These are phyloP conservation scores for Latheticus oryzae DNA, from an alignment of 2,888 invertebrate species.

Conservation along the genomic window DNA sequence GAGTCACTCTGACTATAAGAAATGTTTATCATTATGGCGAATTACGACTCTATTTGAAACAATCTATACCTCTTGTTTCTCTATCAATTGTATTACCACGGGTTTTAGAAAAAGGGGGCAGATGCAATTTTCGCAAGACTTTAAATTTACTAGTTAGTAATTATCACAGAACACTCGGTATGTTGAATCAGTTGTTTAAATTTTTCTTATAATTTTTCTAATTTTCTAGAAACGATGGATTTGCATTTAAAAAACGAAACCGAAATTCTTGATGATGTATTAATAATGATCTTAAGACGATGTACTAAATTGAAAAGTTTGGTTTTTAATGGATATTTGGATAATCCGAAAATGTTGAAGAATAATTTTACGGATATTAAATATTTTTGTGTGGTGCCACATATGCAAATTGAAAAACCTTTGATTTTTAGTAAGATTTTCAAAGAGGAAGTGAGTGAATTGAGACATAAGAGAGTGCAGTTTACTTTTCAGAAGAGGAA, in stretches of 20 bases:
- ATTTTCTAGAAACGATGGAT: conserved; percentile 62
- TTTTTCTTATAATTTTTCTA: conserved; percentile 12
- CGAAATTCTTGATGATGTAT: conserved; percentile 65
- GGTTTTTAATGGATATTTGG: conserved; percentile 64
- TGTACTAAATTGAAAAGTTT: conserved; percentile 64
- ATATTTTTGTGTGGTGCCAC: conserved; percentile 2
- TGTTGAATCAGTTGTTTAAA: conserved; percentile 14
- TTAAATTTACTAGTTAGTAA: conserved; percentile 62
- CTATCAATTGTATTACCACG: conserved; percentile 65
- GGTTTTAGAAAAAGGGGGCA: conserved; percentile 66
- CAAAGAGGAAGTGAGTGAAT: conserved; percentile 4
- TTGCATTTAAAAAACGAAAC: conserved; percentile 65
- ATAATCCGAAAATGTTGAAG: conserved; percentile 15
- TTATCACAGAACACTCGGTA: conserved; percentile 65
- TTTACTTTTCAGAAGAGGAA: conserved; percentile 14
- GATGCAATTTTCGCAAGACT: conserved; percentile 65
- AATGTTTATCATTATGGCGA: conserved; percentile 66
- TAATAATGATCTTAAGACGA: conserved; percentile 62
- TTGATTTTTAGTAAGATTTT: conserved; percentile 6
- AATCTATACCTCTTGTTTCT: conserved; percentile 65
- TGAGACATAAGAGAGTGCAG: conserved; percentile 19
- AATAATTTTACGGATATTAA: conserved; percentile 8
- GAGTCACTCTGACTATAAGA: conserved; percentile 57
- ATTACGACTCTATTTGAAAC: conserved; percentile 63
- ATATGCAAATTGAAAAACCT: neutral